These are phyloP conservation scores for Anodontia alba DNA, from an alignment of 2,888 invertebrate species.

Conservation along the genomic window DNA sequence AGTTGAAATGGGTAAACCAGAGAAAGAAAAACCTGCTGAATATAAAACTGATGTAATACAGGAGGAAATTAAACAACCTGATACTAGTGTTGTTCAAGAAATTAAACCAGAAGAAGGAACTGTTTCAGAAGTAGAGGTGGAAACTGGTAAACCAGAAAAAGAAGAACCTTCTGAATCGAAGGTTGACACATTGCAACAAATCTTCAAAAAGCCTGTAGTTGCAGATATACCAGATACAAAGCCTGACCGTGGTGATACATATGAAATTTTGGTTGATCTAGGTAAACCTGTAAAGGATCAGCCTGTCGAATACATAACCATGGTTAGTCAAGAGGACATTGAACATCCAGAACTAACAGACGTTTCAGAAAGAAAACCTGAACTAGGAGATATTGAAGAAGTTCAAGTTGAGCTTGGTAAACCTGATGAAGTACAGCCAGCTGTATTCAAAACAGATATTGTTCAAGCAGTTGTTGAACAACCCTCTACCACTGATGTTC, in stretches of 20 bases:
- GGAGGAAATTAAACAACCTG: constrained; percentile 38
- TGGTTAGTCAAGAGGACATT: constrained; percentile 31
- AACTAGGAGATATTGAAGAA: constrained; percentile 33
- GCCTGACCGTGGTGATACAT: constrained; percentile 12
- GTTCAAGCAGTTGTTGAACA: constrained; percentile 32
- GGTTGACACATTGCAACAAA: constrained; percentile 38
- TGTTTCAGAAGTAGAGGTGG: constrained; percentile 18
- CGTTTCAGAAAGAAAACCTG: constrained; percentile 32
- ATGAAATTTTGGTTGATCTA: constrained; percentile 36
- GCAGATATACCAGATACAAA: neutral
- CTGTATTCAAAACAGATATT: constrained; percentile 34
- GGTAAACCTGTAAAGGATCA: constrained; percentile 31
- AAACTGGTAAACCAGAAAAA: constrained; percentile 42
- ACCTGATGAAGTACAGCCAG: constrained; percentile 48
- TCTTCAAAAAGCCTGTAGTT: neutral
- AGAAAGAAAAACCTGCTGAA: constrained; percentile 19
- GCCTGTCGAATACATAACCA: constrained; percentile 47
- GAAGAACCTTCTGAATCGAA: constrained; percentile 49
- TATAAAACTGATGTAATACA: neutral
- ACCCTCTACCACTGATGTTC: constrained; percentile 33
- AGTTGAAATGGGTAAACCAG: constrained; percentile 45
- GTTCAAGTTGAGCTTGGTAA: constrained; percentile 47
- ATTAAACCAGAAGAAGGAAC: constrained; percentile 30
- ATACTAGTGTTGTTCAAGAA: constrained; percentile 36
- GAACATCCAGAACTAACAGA: constrained; percentile 46